These are phyloP conservation scores for Caenorhabditis wallacei DNA, from an alignment of 2,888 invertebrate genomes.

Conservation along the genomic window DNA sequence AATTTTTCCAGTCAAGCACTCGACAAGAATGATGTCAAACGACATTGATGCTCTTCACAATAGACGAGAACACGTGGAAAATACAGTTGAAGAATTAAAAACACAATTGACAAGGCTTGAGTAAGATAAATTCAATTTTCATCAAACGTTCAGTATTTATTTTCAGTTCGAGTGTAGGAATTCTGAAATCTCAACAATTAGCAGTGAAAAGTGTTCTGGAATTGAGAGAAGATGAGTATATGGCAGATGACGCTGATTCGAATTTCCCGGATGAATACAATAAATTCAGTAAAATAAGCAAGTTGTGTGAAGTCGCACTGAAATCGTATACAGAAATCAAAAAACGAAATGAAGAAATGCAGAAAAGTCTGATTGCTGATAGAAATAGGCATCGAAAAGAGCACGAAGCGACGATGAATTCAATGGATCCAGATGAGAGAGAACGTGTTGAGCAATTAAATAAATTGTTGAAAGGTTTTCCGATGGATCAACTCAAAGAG, in stretches of 20 bases:
- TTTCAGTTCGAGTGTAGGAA: constrained; percentile 43
- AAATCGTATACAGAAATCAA: constrained; percentile 40
- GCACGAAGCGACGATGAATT: constrained; percentile 26
- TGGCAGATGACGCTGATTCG: constrained; percentile 25
- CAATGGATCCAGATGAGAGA: constrained; percentile 27
- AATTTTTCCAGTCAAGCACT: constrained; percentile 26
- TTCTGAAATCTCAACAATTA: constrained; percentile 36
- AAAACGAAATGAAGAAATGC: constrained; percentile 45
- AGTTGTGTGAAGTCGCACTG: constrained; percentile 47
- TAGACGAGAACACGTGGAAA: constrained; percentile 8
- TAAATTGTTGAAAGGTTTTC: constrained; percentile 4
- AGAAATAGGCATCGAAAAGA: constrained; percentile 28
- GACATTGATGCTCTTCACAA: constrained; percentile 16
- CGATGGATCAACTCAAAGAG: constrained; percentile 29
- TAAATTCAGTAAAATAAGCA: constrained; percentile 46
- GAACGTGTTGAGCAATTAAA: constrained; percentile 14
- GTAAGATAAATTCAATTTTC: neutral
- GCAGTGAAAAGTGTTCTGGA: constrained; percentile 53
- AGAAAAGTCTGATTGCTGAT: constrained; percentile 19
- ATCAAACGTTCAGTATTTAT: neutral
- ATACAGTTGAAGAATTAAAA: constrained; percentile 14
- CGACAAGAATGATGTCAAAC: constrained; percentile 14
- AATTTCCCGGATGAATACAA: constrained; percentile 31
- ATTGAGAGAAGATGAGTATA: constrained; percentile 48
- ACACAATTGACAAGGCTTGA: constrained; percentile 19